Evolutionary conservation across 37 sponge, comb jelly and placozoan genomes (phyloP), one percentile per base, ranked within the genome.

Genomic region (Axinella damicornis): DNA sequence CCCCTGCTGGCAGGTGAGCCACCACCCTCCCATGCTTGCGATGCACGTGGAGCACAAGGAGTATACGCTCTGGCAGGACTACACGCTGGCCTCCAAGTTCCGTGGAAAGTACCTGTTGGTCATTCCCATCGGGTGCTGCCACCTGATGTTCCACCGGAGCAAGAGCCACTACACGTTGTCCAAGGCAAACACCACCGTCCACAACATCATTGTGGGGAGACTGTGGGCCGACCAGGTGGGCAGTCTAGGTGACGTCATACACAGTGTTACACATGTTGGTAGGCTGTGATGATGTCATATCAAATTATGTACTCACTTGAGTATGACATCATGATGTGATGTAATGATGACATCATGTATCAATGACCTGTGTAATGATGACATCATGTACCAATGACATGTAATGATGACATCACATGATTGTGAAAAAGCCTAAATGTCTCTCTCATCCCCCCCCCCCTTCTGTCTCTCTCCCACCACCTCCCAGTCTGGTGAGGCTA

Each of bases 161-260:
- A 93, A 97, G 34, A 93, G 95, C 72, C 99, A 99, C 83, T 99
- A 97, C 78, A 95, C 96, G 0, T 96, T 93, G 94, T 69, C 60
- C 33, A 96, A 92, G 65, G 94, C 88, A 19, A 57, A 69, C 66
- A 88, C 90, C 34, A 97, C 97, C 28, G 75, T 99, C 12, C 97
- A 99, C 56, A 99, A 99, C 83, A 99, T 99, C 78, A 99, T 99
- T 22, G 94, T 99, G 35, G 99, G 99, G 14, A 94, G 81, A 57
- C 94, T 99, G 18, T 99, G 94, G 94, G 87, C 96, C 0, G 99
- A 99, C 55, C 93, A 98, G 82, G 96, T 95, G n/a, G 76, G 78
- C 6, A 46, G 46, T 46, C 9, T 9, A 46, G 46, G 46, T 46
- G 46, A 46, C 9, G 46, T 46, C n/a, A n/a, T n/a, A n/a, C n/a